A percentile compares a stretch with the other conserved stretches of the same genome.
Conservation (phyloP, 2,797 vertebrate genomes). For the Arnoldichthys spilopterus region DNA sequence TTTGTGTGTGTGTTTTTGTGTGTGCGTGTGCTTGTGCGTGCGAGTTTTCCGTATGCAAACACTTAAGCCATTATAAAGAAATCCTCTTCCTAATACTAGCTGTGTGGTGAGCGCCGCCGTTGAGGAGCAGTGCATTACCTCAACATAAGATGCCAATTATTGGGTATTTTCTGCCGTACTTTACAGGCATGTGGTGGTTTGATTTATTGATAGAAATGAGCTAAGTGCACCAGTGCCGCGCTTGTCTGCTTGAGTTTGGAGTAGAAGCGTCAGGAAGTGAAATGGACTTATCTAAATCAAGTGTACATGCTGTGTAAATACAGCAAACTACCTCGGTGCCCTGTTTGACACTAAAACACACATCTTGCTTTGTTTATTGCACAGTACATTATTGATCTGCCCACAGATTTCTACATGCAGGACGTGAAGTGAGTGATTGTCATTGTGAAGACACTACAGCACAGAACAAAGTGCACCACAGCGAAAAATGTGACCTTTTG, state of each 20-base stretch:
- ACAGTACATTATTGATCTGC: neutral
- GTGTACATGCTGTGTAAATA: constrained; percentile 39
- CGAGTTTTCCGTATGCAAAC: constrained; percentile 32
- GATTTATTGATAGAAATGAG: constrained; percentile 56
- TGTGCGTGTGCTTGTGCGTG: neutral
- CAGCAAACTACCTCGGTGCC: constrained; percentile 35
- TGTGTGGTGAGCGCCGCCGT: constrained; percentile 39
- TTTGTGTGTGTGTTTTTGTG: constrained; percentile 32
- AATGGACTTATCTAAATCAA: constrained; percentile 46
- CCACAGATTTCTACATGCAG: neutral
- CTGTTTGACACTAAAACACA: constrained; percentile 22
- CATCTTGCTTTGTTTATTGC: neutral
- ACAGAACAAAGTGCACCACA: too few relatives aligned
- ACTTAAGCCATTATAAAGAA: constrained; percentile 46
- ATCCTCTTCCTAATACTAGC: constrained; percentile 40
- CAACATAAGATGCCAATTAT: constrained; percentile 58
- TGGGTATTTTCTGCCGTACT: constrained; percentile 47
- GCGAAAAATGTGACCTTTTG: too few relatives aligned
- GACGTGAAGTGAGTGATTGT: too few relatives aligned
- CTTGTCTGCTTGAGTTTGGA: constrained; percentile 48
- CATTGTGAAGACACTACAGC: too few relatives aligned
- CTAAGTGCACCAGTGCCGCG: constrained; percentile 35
- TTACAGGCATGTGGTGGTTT: constrained; percentile 55
- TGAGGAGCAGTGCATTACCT: constrained; percentile 42
- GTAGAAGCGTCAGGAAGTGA: constrained; percentile 39